phyloP scores from a whole-genome alignment of 2,888 invertebrate species.

The Drosophila paracracens region DNA sequence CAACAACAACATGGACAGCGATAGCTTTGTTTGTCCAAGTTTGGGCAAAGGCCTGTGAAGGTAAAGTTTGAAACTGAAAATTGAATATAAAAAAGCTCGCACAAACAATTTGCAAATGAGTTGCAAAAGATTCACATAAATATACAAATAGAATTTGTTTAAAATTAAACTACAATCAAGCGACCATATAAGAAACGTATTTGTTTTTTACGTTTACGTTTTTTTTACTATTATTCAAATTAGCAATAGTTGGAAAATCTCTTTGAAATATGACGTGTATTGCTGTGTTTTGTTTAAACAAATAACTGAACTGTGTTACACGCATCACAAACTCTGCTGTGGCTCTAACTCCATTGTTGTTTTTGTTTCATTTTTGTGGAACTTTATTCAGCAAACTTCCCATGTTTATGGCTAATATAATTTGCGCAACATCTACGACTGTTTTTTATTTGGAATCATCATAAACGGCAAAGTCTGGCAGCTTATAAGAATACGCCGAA shows the following conservation, averaged over 20 bases:
- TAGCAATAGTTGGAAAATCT: background rate
- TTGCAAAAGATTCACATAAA: slow-evolving; percentile 11
- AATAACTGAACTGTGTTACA: slow-evolving; percentile 57
- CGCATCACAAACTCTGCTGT: slow-evolving; percentile 59
- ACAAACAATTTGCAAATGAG: slow-evolving; percentile 18
- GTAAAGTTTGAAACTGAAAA: slow-evolving; percentile 56
- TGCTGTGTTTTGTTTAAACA: slow-evolving; percentile 34
- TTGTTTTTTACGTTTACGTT: background rate
- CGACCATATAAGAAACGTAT: slow-evolving; percentile 6
- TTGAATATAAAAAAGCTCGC: slow-evolving; percentile 13
- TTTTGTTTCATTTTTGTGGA: slow-evolving; percentile 4
- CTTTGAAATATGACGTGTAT: slow-evolving; percentile 38
- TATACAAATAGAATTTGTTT: slow-evolving; percentile 12
- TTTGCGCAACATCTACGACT: slow-evolving; percentile 20
- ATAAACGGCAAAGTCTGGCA: slow-evolving; percentile 15
- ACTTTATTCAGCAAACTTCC: slow-evolving; percentile 71
- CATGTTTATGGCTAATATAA: slow-evolving; percentile 45
- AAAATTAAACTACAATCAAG: background rate
- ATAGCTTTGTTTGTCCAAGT: slow-evolving; percentile 28
- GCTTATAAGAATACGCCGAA: slow-evolving; percentile 20
- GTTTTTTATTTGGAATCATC: slow-evolving; percentile 18
- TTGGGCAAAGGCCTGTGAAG: slow-evolving; percentile 59
- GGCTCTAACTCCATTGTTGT: slow-evolving; percentile 18
- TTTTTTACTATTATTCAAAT: background rate
- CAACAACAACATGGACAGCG: background rate